Percentiles rank a stretch among this genome's conserved stretches.
Conservation (phyloP, 2,888 invertebrate genomes). For the Lasioglossum marginatum region DNA sequence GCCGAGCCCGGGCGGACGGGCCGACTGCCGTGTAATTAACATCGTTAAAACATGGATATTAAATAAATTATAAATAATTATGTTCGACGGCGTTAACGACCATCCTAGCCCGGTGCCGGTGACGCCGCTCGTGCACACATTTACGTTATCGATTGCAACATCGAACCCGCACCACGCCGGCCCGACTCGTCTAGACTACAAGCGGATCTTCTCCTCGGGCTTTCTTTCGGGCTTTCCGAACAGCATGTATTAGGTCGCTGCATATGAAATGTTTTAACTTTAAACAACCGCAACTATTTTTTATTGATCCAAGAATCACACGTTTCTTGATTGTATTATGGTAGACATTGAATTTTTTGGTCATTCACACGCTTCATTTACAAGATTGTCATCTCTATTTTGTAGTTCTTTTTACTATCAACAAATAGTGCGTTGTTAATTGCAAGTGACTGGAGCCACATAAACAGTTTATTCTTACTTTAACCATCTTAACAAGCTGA, state of each 20-base stretch:
- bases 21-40: constrained; percentile 69
- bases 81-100: constrained; percentile 71
- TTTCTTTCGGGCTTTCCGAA: constrained; percentile 8
- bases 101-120: constrained; percentile 50
- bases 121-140: constrained; percentile 35
- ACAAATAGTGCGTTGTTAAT: too few relatives aligned
- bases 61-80: constrained; percentile 79
- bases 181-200: constrained; percentile 6
- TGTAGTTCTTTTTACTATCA: too few relatives aligned
- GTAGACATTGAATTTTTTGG: too few relatives aligned
- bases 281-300: too few relatives aligned
- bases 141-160: constrained; percentile 51
- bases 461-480: too few relatives aligned
- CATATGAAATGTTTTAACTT: too few relatives aligned
- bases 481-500: too few relatives aligned
- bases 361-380: too few relatives aligned
- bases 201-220: neutral
- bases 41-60: constrained; percentile 76
- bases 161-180: neutral
- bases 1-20: constrained; percentile 31
- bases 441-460: too few relatives aligned
- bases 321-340: too few relatives aligned
- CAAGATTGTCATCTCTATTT: too few relatives aligned
- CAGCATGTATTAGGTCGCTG: neutral
- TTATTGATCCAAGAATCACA: too few relatives aligned